Evolutionary conservation across 2,888 invertebrate genomes (phyloP).

Genomic region (Microplitis deprimator): DNA sequence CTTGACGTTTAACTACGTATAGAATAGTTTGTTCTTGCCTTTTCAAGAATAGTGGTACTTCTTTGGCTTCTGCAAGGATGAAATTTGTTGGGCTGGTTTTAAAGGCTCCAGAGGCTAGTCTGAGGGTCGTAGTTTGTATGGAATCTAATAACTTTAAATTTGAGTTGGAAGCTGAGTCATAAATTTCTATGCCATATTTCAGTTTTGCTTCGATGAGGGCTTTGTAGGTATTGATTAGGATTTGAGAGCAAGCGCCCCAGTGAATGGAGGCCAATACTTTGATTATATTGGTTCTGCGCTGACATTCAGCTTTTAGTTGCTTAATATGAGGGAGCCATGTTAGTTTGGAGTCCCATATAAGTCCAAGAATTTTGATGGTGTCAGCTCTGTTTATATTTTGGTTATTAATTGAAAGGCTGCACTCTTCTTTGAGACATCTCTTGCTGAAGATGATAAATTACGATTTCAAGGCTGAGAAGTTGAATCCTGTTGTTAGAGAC

Average conservation of each 20-base stretch:
- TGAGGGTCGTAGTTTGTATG: not conserved
- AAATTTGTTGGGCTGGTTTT: not conserved
- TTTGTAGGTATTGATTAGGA: not conserved
- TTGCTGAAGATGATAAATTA: not conserved
- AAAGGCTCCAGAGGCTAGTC: not conserved
- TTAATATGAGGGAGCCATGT: not conserved
- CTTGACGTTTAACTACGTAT: too few relatives aligned
- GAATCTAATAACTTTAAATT: not conserved
- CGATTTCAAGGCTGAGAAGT: not conserved
- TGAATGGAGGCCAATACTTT: not conserved
- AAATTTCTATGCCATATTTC: not conserved
- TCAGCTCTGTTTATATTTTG: not conserved
- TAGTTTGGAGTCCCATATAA: not conserved
- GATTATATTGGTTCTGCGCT: not conserved
- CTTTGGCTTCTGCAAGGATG: not conserved
- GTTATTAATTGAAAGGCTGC: not conserved
- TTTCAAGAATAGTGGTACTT: not conserved
- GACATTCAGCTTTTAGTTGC: not conserved
- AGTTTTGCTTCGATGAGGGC: not conserved
- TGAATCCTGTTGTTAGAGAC: not conserved
- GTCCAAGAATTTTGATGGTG: not conserved
- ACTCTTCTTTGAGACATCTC: not conserved
- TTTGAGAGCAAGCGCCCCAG: not conserved
- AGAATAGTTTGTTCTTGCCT: not conserved
- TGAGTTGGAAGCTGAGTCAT: not conserved